Evolutionary conservation across 2,888 invertebrate genomes (phyloP), one percentile per base, ranked within the genome.

Genomic region (Crematogaster levior): DNA sequence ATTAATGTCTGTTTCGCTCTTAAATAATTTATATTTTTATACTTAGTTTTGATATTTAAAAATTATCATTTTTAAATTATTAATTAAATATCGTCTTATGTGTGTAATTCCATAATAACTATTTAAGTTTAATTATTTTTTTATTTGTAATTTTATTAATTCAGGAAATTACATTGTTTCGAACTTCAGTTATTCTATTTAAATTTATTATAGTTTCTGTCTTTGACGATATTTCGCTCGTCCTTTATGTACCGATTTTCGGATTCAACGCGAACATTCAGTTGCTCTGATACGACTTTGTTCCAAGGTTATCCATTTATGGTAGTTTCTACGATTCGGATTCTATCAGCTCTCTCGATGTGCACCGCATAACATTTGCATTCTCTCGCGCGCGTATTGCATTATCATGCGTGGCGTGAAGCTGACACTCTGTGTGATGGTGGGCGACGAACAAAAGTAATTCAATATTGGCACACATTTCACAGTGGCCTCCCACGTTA

Each of bases 401-500:
- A 61, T 74, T 48, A 74, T 60, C 21, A 30, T 15, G 27, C 60
- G 73, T 24, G 37, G 18, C n/a, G 75, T 21, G 21, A 65, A 60
- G 46, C 48, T 21, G 27, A 75, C 51, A 65, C 27, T 24, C 37
- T 21, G n/a, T 34, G 43, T 65, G 46, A 74, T 58, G 51, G 21
- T 21, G n/a, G n/a, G 6, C 27, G 21, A 46, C 37, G 75, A 30
- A 77, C 68, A 68, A 77, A 77, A 77, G 70, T 77, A 68, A 77
- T 43, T 77, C 21, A 68, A 77, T 77, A 77, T 56, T 46, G 34
- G 24, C 70, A 68, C 70, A 46, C 34, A 56, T 53, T 75, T 75
- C 65, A 75, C 51, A 18, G 43, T 27, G 70, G 56, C 15, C 56
- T 68, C 30, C 43, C 34, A 56, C 77, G 77, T 68, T 56, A 68